Conservation (phyloP, 1,140 invertebrate species). For the Camponotus floridanus region DNA sequence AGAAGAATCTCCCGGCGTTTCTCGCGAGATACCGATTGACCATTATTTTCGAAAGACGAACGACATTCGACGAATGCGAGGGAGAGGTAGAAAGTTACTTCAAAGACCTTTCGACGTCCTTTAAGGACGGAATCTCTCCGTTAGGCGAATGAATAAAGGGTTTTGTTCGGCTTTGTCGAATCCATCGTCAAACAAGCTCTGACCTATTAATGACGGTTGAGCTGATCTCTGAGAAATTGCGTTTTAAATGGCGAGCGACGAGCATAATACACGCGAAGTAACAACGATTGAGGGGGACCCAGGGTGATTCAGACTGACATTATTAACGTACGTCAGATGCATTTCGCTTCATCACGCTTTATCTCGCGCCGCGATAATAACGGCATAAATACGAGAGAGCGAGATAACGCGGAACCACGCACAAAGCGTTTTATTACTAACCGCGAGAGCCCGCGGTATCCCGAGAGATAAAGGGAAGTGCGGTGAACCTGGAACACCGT, state of each 20-base stretch:
- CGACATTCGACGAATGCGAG: not conserved
- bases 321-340: constrained; percentile 55
- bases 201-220: not conserved
- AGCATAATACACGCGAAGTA: not conserved
- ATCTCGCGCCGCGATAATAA: constrained; percentile 48
- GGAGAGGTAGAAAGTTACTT: no score
- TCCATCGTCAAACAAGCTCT: not conserved
- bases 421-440: constrained; percentile 53
- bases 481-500: constrained; percentile 43
- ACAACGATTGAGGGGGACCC: not conserved
- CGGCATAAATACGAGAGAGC: constrained; percentile 44
- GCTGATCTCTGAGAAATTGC: constrained; percentile 35
- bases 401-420: constrained; percentile 32
- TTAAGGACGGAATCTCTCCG: not conserved
- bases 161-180: not conserved
- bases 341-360: constrained; percentile 47
- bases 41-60: not conserved
- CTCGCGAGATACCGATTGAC: not conserved
- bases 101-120: no score
- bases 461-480: constrained; percentile 51
- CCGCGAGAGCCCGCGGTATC: constrained; percentile 7
- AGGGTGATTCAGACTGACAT: constrained; percentile 30
- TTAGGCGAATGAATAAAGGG: not conserved
- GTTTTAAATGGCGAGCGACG: constrained; percentile 9
- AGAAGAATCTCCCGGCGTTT: not conserved